Base-by-base conservation (phyloP, 2,113 vertebrate genomes). In the Cochlearius cochlearius region DNA sequence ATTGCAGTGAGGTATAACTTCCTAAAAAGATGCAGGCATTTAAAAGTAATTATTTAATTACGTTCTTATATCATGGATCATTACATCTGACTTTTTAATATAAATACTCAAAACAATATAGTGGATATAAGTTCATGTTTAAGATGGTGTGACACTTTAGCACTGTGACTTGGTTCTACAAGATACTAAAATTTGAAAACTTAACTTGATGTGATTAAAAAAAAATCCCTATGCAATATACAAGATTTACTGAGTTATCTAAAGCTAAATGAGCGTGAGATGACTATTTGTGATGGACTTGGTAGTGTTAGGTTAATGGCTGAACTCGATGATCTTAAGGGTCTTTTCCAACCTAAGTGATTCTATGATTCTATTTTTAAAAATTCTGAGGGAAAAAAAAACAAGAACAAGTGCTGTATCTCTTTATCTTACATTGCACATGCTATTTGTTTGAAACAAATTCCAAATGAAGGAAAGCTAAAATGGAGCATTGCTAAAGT, bases 1-100 rank as follows among this genome's bases (percentile, higher is more conserved):
- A 96, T 97, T 96, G 78, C 97, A 97, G 97, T 97, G 97, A 98
- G 96, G 98, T 97, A 96, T 96, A 98, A 98, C 97, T 98, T 98
- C 97, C 95, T 98, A 95, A 98, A 98, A 96, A 97, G 95, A 96
- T 84, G 92, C 83, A 97, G 81, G 96, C 94, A 88, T 84, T 89
- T 94, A 38, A 90, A 66, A 29, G 68, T 64, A 92, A 95, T 93
- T 91, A 95, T 91, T 96, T 96, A 80, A 95, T 86, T 82, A 76
- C 53, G 59, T 91, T 94, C 87, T 92, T 94, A 25, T 91, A 94
- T 88, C 56, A 81, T 34, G 27, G 75, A 90, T 72, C n/a, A 71
- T 93, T 93, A 68, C 23, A 95, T 83, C 79, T 94, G 30, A 50
- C 22, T 94, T 93, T 94, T 92, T 32, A 32, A 93, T 94, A 89